Percentiles rank a stretch among this genome's conserved stretches.
phyloP scores from a whole-genome alignment of 2,888 invertebrate genomes.

The Nysson spinosus region DNA sequence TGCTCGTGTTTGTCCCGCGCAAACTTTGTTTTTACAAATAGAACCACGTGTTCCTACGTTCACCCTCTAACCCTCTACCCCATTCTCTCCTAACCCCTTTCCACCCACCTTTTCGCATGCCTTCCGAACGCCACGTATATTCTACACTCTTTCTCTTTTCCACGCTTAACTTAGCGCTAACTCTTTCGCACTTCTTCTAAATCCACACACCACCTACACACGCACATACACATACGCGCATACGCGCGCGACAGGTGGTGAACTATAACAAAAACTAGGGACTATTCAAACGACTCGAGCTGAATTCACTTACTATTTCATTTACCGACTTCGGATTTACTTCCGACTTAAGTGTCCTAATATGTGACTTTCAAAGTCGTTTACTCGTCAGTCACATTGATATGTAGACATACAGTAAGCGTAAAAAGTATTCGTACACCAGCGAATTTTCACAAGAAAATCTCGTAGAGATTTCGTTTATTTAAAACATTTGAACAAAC shows the following conservation, averaged over 20 bases:
- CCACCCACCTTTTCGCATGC: conserved; percentile 33
- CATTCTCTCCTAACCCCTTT: conserved; percentile 52
- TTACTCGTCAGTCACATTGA: no score
- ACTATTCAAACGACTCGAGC: conserved; percentile 58
- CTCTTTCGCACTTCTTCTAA: conserved; percentile 37
- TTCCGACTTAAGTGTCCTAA: no score
- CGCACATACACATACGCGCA: no score
- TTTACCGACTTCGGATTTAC: conserved; percentile 26
- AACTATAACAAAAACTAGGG: conserved; percentile 60
- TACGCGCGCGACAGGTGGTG: conserved; percentile 70
- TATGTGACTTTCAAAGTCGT: no score
- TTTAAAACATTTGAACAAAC: no score
- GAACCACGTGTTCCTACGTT: conserved; percentile 69
- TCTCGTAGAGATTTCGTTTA: no score
- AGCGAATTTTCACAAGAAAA: no score
- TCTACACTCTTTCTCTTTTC: conserved; percentile 34
- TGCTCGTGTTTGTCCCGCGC: conserved; percentile 73
- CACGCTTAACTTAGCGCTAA: conserved; percentile 41
- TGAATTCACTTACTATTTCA: conserved; percentile 51
- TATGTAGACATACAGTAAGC: no score
- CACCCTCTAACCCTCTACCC: conserved; percentile 49
- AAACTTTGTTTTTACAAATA: conserved; percentile 76
- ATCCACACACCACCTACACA: conserved; percentile 56
- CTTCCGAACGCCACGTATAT: conserved; percentile 1
- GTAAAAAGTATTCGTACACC: no score